phyloP scores from a whole-genome alignment of 2,888 invertebrate genomes.

The Oscheius sp. region DNA sequence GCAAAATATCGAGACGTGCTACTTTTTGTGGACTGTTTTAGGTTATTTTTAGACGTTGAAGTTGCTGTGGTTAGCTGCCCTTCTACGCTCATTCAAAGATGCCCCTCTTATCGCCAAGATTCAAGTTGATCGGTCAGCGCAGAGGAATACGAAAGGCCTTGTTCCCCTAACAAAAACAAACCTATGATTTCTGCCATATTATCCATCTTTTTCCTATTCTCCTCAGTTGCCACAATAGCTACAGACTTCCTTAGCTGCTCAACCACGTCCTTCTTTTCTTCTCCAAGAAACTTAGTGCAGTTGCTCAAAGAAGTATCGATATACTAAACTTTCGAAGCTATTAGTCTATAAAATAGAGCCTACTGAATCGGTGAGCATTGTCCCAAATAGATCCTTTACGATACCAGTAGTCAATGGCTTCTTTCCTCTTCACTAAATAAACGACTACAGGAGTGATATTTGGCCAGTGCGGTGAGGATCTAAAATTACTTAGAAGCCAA shows the following conservation, averaged over 20 bases:
- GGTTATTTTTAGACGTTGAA: neutral
- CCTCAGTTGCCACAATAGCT: neutral
- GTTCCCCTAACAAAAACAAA: neutral
- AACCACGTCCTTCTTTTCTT: neutral
- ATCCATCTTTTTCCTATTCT: conserved; percentile 8
- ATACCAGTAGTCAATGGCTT: neutral
- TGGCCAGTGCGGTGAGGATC: conserved; percentile 5
- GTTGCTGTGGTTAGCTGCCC: no score
- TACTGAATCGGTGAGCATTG: conserved; percentile 1
- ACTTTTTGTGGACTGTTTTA: neutral
- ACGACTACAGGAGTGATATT: neutral
- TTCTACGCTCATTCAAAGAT: no score
- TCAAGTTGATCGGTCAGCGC: no score
- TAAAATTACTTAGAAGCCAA: neutral
- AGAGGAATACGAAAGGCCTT: no score
- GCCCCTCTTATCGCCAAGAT: no score
- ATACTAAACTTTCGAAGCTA: conserved; percentile 9
- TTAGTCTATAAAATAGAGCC: no score
- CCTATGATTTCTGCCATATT: conserved; percentile 23
- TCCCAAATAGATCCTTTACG: conserved; percentile 5
- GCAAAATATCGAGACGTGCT: no score
- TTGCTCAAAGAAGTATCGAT: neutral
- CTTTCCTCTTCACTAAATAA: conserved; percentile 7
- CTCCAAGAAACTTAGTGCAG: neutral
- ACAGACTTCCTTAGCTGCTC: neutral